Base-by-base conservation (phyloP, 2,888 invertebrate genomes). In the Agrochola lychnidis region DNA sequence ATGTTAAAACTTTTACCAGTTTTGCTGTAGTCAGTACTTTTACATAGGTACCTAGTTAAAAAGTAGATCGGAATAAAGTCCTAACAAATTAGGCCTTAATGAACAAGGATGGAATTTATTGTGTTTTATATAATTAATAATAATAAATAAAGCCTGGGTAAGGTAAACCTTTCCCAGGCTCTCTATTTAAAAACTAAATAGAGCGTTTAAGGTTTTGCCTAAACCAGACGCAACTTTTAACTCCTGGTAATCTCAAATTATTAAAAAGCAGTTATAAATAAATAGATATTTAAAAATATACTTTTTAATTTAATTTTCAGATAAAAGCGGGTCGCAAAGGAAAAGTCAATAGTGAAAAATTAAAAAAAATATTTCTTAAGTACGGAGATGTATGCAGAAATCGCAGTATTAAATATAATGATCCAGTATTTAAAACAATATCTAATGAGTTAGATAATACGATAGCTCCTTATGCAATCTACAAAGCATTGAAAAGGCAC, bases 21-120 rank as follows among this genome's bases (percentile, higher is more conserved):
- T 30, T 30, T 63, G 48, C 48, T 48, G 48, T 48, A 48, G 48
- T 48, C 76, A 75, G 76, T 78, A 78, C 76, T 78, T 78, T 78
- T 75, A 76, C 76, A 78, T 76, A 78, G 76, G 78, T 75, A 78
- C 78, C 78, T 75, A 75, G 76, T 78, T 75, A 70, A 78, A 78
- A 79, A 79, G 76, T 79, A 79, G 76, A 76, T 79, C 76, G 79
- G 76, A 79, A 79, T 76, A 79, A 76, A 76, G 76, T 76, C 76
- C 79, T 79, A 79, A 79, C 78, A 76, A 76, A 79, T 79, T 76
- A 76, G 78, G 78, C 76, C 76, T 78, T 78, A 78, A 78, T 78
- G 78, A 76, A 78, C 76, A 78, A 78, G 75, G 78, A 78, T 78
- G 75, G 70, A 74, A 74, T 74, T 70, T 74, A 74, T 78, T 78